Evolutionary conservation across 2,888 invertebrate species (phyloP), one percentile per base, ranked within the genome.

Genomic region (Cephus pygmeus): DNA sequence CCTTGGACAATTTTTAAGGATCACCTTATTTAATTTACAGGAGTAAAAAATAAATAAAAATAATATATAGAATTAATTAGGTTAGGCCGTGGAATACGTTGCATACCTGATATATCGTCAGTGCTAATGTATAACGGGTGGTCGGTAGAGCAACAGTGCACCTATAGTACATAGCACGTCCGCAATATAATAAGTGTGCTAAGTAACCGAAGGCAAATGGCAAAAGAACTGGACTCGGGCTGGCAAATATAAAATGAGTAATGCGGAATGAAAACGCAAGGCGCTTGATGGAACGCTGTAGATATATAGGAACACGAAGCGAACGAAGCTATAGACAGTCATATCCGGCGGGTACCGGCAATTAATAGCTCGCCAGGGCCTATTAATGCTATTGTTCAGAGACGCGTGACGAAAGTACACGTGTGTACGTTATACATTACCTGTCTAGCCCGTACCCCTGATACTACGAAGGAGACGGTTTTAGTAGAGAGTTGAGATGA

Each of bases 311-410:
- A 85, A 85, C 85, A 85, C 86, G 80, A 79, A 83, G 79, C 83
- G 86, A 87, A 85, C 86, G 87, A 84, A 85, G 87, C 89, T 90
- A 90, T 90, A 88, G 90, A 90, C 90, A 88, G 87, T 90, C 89
- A 90, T 89, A 90, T 90, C 91, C 91, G 91, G 91, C 89, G 89
- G 88, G 88, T 85, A 90, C 87, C 87, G 88, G 89, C 90, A 90
- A 91, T 91, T 91, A 91, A 91, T 90, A 90, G 91, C 90, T 90
- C 90, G 88, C 86, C 88, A 86, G 88, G 85, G 88, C 90, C 90
- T 89, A 90, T 91, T 90, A 90, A 91, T 91, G 90, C 90, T 88
- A 91, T 90, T 91, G 90, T 90, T 90, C 91, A 91, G 90, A 90
- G 90, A 90, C 89, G 91, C 91, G 91, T 90, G 90, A 91, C 91